Percentiles rank a stretch among this genome's conserved stretches.
These are phyloP conservation scores for Kryphioiulus occultus DNA, from an alignment of 2,888 invertebrate genomes.

Conservation along the genomic window DNA sequence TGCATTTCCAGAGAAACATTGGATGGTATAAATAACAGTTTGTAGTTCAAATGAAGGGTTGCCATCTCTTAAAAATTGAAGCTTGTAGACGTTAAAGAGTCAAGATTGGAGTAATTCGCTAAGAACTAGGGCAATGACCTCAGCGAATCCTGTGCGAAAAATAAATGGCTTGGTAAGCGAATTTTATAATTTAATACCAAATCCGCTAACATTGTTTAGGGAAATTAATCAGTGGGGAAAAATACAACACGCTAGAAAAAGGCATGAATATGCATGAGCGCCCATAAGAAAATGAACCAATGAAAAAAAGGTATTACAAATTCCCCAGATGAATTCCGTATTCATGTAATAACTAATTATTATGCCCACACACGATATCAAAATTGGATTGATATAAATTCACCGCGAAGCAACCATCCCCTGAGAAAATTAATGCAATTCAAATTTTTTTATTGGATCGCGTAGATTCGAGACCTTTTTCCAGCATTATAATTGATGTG, in stretches of 20 bases:
- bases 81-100: not conserved
- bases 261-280: slow-evolving; percentile 32
- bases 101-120: not conserved
- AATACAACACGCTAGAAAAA: not conserved
- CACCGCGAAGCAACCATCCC: slow-evolving; percentile 25
- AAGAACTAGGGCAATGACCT: slow-evolving; percentile 9
- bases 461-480: not conserved
- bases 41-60: not conserved
- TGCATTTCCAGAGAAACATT: no score
- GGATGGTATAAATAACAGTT: not conserved
- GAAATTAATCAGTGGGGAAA: slow-evolving; percentile 37
- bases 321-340: slow-evolving; percentile 18
- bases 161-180: slow-evolving; percentile 10
- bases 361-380: slow-evolving; percentile 40
- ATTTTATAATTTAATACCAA: slow-evolving; percentile 36
- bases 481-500: not conserved
- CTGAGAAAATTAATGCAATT: slow-evolving; percentile 29
- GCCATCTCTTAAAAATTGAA: not conserved
- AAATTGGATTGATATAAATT: slow-evolving; percentile 40
- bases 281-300: not conserved
- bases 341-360: slow-evolving; percentile 40
- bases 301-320: not conserved
- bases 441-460: slow-evolving; percentile 1
- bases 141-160: not conserved
- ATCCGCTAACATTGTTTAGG: slow-evolving; percentile 21